Evolutionary conservation across 2,797 vertebrate species (phyloP).

Genomic region (Notolabrus celidotus): DNA sequence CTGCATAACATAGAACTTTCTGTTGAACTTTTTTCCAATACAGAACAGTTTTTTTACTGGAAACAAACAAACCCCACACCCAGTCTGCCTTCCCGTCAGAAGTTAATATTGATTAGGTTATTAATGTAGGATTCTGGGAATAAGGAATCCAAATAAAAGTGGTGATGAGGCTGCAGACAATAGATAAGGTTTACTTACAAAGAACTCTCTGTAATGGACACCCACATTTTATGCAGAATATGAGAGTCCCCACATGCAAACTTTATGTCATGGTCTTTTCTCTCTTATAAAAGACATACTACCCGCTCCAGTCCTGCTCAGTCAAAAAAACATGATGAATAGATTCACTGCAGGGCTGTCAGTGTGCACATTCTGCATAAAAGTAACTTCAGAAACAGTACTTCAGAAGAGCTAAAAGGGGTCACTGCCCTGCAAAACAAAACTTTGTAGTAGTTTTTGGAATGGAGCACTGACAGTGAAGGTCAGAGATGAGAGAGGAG

Average conservation of each 20-base stretch:
- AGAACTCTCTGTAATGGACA: conserved; percentile 48
- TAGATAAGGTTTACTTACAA: conserved; percentile 40
- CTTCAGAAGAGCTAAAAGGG: conserved; percentile 48
- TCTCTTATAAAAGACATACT: conserved; percentile 37
- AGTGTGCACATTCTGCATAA: conserved; percentile 30
- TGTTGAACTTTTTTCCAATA: conserved; percentile 25
- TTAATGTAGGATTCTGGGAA: conserved; percentile 43
- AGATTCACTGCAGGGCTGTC: conserved; percentile 34
- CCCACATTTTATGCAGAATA: conserved; percentile 36
- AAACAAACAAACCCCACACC: conserved; percentile 39
- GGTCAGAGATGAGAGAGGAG: conserved; percentile 55
- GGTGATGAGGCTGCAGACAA: conserved; percentile 36
- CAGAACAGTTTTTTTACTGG: conserved; percentile 38
- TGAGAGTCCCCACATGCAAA: conserved; percentile 36
- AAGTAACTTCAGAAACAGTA: conserved; percentile 23
- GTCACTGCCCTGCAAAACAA: conserved; percentile 43
- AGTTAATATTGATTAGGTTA: conserved; percentile 53
- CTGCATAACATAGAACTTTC: background rate
- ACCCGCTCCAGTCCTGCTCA: conserved; percentile 25
- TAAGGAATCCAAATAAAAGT: conserved; percentile 28
- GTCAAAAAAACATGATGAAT: conserved; percentile 60
- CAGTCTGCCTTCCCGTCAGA: conserved; percentile 7
- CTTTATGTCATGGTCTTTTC: conserved; percentile 58
- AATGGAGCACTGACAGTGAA: conserved; percentile 39
- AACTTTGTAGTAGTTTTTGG: conserved; percentile 48